Evolutionary conservation across 2,113 vertebrate genomes (phyloP), one percentile per base, ranked within the genome.

Genomic region (Catagonus wagneri): DNA sequence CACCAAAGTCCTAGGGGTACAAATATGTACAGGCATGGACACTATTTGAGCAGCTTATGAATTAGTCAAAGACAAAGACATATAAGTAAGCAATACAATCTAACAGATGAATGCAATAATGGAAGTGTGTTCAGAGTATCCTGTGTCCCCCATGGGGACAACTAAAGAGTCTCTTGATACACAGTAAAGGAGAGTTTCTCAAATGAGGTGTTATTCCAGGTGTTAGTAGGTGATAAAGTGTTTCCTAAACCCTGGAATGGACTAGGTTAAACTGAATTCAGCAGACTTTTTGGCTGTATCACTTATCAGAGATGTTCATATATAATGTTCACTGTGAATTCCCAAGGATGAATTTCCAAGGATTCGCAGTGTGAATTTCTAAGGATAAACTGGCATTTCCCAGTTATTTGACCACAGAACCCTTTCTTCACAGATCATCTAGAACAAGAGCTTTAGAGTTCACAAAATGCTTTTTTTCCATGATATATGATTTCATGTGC

Each of bases 121-220:
- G 22, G 34, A 78, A 71, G 4, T 58, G 3, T 68, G 11, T 11
- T 81, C 5, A 63, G 15, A 7, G 9, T 14, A 19, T 69, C 44
- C 25, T 50, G 15, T 15, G 29, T 25, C 52, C 54, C 34, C 66
- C 17, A 71, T 27, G 50, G 32, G 54, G 74, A 56, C 71, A 79
- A 65, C 22, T 60, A 61, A 83, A 83, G 14, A 86, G 2, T 44
- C 63, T 72, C 23, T 68, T 39, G 60, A 52, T 29, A 69, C 1
- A 94, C 93, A 74, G 50, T 50, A 81, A 83, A 74, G 36, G 16
- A 17, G 19, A 61, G 29, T 92, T 96, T 85, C 65, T 89, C 39
- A 90, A 92, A 83, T n/a, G 23, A 86, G 8, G 2, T 78, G 32
- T 85, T 83, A 78, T 66, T 96, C 60, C 6, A 75, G 23, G 13